Conservation (phyloP, 2,113 vertebrate genomes). For the Prochilodus magdalenae region DNA sequence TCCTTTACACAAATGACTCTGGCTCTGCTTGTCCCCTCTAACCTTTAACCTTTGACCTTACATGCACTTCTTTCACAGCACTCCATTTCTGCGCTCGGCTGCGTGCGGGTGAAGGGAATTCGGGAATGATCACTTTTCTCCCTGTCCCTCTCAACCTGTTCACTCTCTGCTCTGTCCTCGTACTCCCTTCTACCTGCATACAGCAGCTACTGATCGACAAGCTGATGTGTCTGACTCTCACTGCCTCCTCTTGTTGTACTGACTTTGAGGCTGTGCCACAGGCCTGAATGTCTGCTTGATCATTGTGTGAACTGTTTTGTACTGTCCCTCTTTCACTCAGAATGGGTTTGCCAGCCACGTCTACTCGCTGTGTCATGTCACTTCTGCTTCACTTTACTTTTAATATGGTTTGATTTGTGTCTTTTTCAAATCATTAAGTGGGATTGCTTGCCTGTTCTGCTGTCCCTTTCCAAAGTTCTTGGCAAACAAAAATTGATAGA, state of each 20-base stretch:
- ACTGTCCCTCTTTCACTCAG: conserved; percentile 67
- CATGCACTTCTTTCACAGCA: conserved; percentile 66
- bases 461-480: conserved; percentile 53
- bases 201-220: conserved; percentile 67
- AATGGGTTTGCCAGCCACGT: conserved; percentile 69
- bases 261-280: conserved; percentile 59
- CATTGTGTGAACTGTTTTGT: conserved; percentile 56
- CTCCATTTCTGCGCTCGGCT: conserved; percentile 64
- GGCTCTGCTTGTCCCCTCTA: conserved; percentile 79
- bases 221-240: conserved; percentile 69
- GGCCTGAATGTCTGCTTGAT: conserved; percentile 69
- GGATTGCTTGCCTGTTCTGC: conserved; percentile 55
- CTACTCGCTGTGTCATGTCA: conserved; percentile 69
- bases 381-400: conserved; percentile 73
- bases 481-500: not conserved
- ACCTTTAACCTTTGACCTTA: conserved; percentile 69
- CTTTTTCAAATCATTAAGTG: conserved; percentile 62
- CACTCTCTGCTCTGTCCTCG: not conserved
- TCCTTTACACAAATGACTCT: conserved; percentile 61
- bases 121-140: conserved; percentile 41
- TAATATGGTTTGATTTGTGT: conserved; percentile 59
- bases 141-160: conserved; percentile 40
- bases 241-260: conserved; percentile 21
- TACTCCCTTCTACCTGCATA: conserved; percentile 39
- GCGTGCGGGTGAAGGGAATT: conserved; percentile 71